Base-by-base conservation (phyloP, 2,888 invertebrate species). In the Branchipolynoe longqiensis region DNA sequence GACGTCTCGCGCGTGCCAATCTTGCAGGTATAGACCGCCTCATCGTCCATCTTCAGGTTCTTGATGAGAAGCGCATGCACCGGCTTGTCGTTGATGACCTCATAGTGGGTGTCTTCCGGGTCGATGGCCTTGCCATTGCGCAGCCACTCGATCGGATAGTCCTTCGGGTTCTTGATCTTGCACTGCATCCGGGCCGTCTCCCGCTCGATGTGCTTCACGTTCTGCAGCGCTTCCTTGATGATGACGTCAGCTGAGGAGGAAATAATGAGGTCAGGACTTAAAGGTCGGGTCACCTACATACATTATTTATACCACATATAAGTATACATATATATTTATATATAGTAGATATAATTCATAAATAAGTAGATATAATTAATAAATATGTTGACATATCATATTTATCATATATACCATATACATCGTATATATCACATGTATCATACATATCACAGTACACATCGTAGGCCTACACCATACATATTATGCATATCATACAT, bases 211-310 rank as follows among this genome's bases (percentile, higher is more conserved):
- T 96, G 97, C 91, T 96, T 97, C 40, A 97, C 97, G 94, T 99
- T 98, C 94, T 98, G 97, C 86, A 99, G 96, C 86, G 94, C 98
- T 95, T 99, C 99, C 94, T 98, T 97, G 95, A 99, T 99, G 92
- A 98, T 97, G 95, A 99, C 99, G 93, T 97, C 96, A 94, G 99
- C 98, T 98, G 93, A 36, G 94, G 92, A 86, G 36, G 2, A 38
- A 12, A 36, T 6, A 4, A 31, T 3, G 12, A 62, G 31, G 62
- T 58, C n/a, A 48, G 8, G 8, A 18, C 18, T 18, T 48, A 18
- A 48, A 18, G 18, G 8, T 48, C 8, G 48, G 18, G 48, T 48
- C 48, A 48, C n/a, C n/a, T n/a, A n/a, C n/a, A n/a, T n/a, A n/a
- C n/a, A n/a, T n/a, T n/a, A n/a, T n/a, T n/a, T n/a, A n/a, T n/a